Evolutionary conservation across 2,888 invertebrate species (phyloP).

Genomic region (Eledona agricola): DNA sequence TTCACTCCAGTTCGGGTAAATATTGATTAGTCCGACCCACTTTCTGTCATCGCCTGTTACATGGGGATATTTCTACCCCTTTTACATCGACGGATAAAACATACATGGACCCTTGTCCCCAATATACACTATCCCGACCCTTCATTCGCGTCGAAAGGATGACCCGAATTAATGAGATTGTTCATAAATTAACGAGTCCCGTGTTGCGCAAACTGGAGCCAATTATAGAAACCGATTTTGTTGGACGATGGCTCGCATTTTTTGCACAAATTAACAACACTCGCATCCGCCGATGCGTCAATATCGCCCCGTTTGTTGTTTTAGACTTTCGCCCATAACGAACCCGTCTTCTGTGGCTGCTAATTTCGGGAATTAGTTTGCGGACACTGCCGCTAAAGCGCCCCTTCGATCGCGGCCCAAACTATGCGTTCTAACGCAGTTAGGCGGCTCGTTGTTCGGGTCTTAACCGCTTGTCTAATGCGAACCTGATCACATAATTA

Average conservation of each 20-base stretch:
- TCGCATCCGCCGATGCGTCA: background rate
- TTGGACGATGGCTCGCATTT: conserved; percentile 14
- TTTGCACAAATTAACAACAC: conserved; percentile 6
- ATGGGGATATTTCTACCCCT: conserved; percentile 36
- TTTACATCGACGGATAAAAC: conserved; percentile 28
- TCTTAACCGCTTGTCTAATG: conserved; percentile 26
- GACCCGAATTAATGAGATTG: conserved; percentile 24
- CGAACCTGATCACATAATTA: conserved; percentile 29
- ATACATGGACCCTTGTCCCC: conserved; percentile 24
- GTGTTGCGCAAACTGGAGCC: conserved; percentile 16
- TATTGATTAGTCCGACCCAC: conserved; percentile 45
- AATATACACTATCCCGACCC: conserved; percentile 30
- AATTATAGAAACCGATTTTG: conserved; percentile 29
- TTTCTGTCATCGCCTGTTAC: conserved; percentile 42
- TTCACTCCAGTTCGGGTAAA: conserved; percentile 42
- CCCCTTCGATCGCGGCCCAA: too few relatives aligned
- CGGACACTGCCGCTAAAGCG: too few relatives aligned
- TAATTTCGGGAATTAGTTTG: background rate
- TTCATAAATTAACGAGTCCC: conserved; percentile 28
- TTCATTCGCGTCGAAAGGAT: conserved; percentile 21
- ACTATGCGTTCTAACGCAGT: conserved; percentile 19
- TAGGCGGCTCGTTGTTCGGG: conserved; percentile 24
- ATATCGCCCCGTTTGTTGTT: too few relatives aligned
- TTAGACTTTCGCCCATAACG: too few relatives aligned
- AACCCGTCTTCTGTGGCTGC: too few relatives aligned